Percentiles rank a stretch among this genome's conserved stretches.
Conservation (phyloP, 2,888 invertebrate genomes). For the Amorpha juglandis region DNA sequence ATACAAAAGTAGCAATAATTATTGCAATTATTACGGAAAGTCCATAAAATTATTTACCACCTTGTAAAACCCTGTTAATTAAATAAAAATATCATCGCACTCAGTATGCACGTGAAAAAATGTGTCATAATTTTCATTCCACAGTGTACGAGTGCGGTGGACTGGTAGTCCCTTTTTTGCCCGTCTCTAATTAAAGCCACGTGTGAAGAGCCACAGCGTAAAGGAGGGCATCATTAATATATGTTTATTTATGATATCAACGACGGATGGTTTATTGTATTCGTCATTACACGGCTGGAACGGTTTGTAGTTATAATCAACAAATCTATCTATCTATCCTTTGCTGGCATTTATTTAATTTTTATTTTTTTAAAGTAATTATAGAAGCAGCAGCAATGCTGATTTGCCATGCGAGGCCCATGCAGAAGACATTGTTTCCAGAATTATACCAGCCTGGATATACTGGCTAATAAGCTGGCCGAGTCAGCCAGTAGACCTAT, state of each 20-base stretch:
- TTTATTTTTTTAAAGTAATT: neutral
- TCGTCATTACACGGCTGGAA: neutral
- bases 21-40: no score
- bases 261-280: neutral
- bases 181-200: constrained; percentile 69
- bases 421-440: no score
- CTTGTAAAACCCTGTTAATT: no score
- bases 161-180: constrained; percentile 47
- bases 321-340: neutral
- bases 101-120: neutral
- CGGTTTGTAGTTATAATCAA: neutral
- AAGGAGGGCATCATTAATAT: constrained; percentile 55
- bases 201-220: constrained; percentile 63
- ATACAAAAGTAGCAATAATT: no score
- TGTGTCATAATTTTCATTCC: neutral
- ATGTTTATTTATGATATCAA: constrained; percentile 47
- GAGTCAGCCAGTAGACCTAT: no score
- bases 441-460: no score
- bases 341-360: neutral
- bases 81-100: neutral
- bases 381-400: no score
- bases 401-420: no score
- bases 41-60: no score
- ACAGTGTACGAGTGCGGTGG: neutral
- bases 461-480: no score